phyloP scores from a whole-genome alignment of 2,888 invertebrate genomes.

The Mamestra brassicae region DNA sequence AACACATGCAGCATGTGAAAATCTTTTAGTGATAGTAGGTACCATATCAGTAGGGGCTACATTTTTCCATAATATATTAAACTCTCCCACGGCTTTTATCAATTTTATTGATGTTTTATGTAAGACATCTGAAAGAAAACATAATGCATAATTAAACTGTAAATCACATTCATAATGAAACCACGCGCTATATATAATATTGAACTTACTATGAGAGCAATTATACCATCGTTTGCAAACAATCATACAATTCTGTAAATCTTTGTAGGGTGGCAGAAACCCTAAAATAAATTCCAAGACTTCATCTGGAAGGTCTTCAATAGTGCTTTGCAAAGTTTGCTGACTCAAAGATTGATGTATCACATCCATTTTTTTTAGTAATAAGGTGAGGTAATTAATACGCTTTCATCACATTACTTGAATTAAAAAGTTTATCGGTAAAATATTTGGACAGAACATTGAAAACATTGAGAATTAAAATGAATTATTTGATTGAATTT shows the following conservation, averaged over 20 bases:
- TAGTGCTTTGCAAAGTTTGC: conserved; percentile 79
- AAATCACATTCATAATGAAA: conserved; percentile 3
- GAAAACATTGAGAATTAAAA: conserved; percentile 65
- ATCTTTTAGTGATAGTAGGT: conserved; percentile 96
- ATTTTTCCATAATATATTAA: conserved; percentile 94
- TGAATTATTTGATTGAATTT: conserved; percentile 59
- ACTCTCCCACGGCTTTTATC: conserved; percentile 94
- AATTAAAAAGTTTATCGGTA: conserved; percentile 47
- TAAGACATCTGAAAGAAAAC: conserved; percentile 93
- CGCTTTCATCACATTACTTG: conserved; percentile 62
- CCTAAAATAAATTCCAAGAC: conserved; percentile 97
- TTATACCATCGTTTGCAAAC: conserved; percentile 97
- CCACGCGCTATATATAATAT: background rate
- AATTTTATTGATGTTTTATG: conserved; percentile 94
- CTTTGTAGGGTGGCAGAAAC: conserved; percentile 97
- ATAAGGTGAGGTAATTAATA: conserved; percentile 25
- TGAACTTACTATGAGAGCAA: conserved; percentile 95
- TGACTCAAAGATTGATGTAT: conserved; percentile 78
- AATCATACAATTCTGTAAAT: conserved; percentile 95
- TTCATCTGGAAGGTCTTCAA: conserved; percentile 97
- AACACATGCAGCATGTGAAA: conserved; percentile 97
- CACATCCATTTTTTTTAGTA: conserved; percentile 79
- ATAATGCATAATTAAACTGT: conserved; percentile 7
- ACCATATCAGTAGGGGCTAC: conserved; percentile 90
- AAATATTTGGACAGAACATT: conserved; percentile 47